These are phyloP conservation scores for Sciaenops ocellatus DNA, from an alignment of 2,797 vertebrate species.

Conservation along the genomic window DNA sequence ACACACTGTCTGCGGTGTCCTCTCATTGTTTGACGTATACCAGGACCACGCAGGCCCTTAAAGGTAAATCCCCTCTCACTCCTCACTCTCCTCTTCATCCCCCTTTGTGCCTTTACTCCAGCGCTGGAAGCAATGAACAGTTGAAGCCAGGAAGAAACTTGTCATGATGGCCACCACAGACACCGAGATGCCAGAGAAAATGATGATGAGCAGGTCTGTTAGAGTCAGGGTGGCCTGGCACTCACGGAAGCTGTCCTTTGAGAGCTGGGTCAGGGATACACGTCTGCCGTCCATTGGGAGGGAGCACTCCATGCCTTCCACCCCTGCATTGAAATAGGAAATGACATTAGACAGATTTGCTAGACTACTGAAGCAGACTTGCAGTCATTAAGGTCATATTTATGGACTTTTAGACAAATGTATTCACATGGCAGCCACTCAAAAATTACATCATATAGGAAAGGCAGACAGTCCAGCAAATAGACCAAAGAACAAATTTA, in stretches of 20 bases:
- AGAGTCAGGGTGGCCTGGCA: conserved; percentile 95
- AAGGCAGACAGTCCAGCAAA: background rate
- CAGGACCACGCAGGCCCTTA: conserved; percentile 13
- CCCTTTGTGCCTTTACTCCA: conserved; percentile 95
- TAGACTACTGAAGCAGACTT: background rate
- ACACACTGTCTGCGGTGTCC: conserved; percentile 39
- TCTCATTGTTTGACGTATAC: conserved; percentile 27
- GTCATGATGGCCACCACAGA: conserved; percentile 97
- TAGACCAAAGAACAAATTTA: no score
- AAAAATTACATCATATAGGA: conserved; percentile 9
- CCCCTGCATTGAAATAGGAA: conserved; percentile 84
- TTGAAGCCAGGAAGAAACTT: conserved; percentile 97
- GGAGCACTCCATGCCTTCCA: conserved; percentile 94
- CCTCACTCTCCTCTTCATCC: conserved; percentile 95
- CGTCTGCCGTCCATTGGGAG: conserved; percentile 91
- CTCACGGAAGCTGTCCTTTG: conserved; percentile 97
- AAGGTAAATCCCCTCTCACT: conserved; percentile 77
- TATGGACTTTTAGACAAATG: background rate
- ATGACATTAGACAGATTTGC: conserved; percentile 32
- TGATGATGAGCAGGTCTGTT: conserved; percentile 97
- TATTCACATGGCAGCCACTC: conserved; percentile 5
- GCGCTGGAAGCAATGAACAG: conserved; percentile 97
- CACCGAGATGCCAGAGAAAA: conserved; percentile 97
- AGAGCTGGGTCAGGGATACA: conserved; percentile 92
- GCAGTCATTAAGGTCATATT: conserved; percentile 7